Base-by-base conservation (phyloP, 2,888 invertebrate species). In the Acanthopleura granulata region DNA sequence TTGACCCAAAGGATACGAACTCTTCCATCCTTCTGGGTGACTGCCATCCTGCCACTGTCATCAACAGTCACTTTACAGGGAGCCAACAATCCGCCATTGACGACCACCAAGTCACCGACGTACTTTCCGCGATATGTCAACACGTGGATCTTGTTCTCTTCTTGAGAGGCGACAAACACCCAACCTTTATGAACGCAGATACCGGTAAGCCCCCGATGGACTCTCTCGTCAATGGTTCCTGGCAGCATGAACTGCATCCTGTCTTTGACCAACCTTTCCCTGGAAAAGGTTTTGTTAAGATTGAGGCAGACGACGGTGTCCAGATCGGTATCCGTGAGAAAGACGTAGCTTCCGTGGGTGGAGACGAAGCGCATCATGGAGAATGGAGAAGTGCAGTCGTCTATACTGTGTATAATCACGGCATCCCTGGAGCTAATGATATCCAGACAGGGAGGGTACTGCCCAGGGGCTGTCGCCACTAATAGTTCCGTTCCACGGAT, bases 111-210 rank as follows among this genome's bases (percentile, higher is more conserved):
- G 15, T 66, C 66, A 27, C 66, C 66, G 25, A 16, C 18, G 25
- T 66, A 66, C 25, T 66, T 66, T 1, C 66, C 66, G 1, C 29
- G 66, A 6, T 22, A 27, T 6, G 66, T 27, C 16, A 66, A 66
- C 25, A 66, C 29, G 29, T 66, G 66, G 66, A 66, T 66, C 16
- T 27, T 66, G 25, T 66, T 66, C 29, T 66, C 66, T 6, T 66
- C 66, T 25, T 66, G 66, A 6, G 66, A 66, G 6, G 66, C 66
- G 3, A 66, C 66, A 14, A 66, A 66, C 1, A 66, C 29, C 66
- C 66, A 66, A 16, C 66, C 66, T 27, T 27, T 66, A 27, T 66
- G 66, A 25, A 66, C 66, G 25, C 66, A 66, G 66, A 66, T 15
- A 25, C 66, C 66, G 16, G 66, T 27, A 27, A 66, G 29, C 3